These are phyloP conservation scores for Spheniscus mendiculus DNA, from an alignment of 2,113 vertebrate genomes.

Conservation along the genomic window DNA sequence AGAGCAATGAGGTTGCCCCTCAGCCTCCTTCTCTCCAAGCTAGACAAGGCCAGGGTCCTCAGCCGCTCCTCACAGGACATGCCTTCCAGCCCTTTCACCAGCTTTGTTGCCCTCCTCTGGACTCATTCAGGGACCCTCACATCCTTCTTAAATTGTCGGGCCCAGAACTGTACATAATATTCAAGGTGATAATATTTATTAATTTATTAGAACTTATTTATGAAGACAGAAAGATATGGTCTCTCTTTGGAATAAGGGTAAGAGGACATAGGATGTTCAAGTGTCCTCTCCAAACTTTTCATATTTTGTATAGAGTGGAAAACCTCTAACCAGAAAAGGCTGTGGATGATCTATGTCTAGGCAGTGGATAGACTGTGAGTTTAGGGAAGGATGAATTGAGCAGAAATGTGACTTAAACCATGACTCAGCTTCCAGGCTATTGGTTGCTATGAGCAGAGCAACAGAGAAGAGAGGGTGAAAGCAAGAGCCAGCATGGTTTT, in stretches of 20 bases:
- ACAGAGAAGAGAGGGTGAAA: neutral
- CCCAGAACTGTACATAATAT: neutral
- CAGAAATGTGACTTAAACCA: neutral
- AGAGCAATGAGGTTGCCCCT: accelerated
- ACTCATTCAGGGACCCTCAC: neutral
- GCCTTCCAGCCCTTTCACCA: neutral
- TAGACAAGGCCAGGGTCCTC: accelerated
- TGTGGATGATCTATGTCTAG: neutral
- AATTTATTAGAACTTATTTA: neutral
- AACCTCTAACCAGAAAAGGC: neutral
- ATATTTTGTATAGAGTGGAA: neutral
- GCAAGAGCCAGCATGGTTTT: neutral
- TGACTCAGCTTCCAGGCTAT: neutral
- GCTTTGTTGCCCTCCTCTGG: neutral
- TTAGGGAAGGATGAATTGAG: neutral
- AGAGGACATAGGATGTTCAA: neutral
- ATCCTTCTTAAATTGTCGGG: neutral
- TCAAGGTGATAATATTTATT: neutral
- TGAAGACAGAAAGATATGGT: neutral
- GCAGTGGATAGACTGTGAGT: neutral
- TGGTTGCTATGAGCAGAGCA: neutral
- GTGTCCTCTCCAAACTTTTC: neutral
- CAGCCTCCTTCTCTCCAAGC: neutral
- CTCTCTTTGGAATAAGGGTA: neutral
- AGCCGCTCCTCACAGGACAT: neutral